A percentile compares a stretch with the other conserved stretches of the same genome.
These are phyloP conservation scores for Epistrophella euchroma DNA, from an alignment of 2,888 invertebrate species.

Conservation along the genomic window DNA sequence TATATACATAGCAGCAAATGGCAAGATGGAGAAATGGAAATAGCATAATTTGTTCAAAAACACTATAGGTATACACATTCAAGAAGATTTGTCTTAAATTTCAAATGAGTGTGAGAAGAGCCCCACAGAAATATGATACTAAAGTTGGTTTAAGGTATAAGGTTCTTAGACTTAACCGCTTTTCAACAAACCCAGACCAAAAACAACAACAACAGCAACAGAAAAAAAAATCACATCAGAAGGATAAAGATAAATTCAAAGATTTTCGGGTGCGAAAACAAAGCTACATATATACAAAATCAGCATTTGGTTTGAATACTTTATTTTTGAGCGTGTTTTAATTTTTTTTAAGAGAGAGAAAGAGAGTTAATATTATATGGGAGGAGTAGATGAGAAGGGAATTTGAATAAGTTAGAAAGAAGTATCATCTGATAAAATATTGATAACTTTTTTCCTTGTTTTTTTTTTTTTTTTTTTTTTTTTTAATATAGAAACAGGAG, in stretches of 20 bases:
- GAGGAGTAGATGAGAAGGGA: neutral
- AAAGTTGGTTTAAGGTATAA: slow-evolving; percentile 27
- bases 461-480: neutral
- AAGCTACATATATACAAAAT: slow-evolving; percentile 21
- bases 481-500: neutral
- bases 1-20: neutral
- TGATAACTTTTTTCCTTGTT: slow-evolving; percentile 41
- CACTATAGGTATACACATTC: slow-evolving; percentile 64
- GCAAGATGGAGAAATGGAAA: slow-evolving; percentile 23
- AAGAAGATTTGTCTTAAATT: slow-evolving; percentile 66
- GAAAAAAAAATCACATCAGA: neutral
- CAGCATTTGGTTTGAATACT: slow-evolving; percentile 65
- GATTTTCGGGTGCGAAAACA: slow-evolving; percentile 19
- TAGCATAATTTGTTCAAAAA: slow-evolving; percentile 63
- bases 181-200: slow-evolving; percentile 14
- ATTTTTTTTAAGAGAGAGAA: slow-evolving; percentile 30
- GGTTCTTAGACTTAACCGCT: slow-evolving; percentile 15
- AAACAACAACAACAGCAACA: neutral
- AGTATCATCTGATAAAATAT: slow-evolving; percentile 52
- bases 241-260: slow-evolving; percentile 6
- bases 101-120: slow-evolving; percentile 2
- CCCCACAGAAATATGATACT: neutral
- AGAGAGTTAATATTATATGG: neutral
- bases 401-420: slow-evolving; percentile 61
- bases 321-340: slow-evolving; percentile 62